Evolutionary conservation across 2,113 vertebrate genomes (phyloP).

Genomic region (Hepsetus odoe): DNA sequence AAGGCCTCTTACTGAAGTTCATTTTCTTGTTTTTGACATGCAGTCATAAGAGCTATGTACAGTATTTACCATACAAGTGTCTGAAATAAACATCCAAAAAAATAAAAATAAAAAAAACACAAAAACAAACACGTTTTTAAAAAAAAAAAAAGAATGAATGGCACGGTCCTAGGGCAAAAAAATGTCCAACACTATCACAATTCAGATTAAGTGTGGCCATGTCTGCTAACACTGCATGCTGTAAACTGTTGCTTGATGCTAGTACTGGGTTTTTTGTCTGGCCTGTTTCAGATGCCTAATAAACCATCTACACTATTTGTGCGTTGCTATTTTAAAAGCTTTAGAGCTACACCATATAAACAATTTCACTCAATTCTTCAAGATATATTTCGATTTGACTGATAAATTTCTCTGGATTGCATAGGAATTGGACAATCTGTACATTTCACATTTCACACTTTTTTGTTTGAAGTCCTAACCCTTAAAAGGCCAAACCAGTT

Average conservation of each 20-base stretch:
- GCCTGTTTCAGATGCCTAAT: constrained; percentile 3
- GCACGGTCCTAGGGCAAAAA: constrained; percentile 30
- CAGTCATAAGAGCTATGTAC: constrained; percentile 72
- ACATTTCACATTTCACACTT: constrained; percentile 31
- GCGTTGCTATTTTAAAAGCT: constrained; percentile 27
- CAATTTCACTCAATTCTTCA: constrained; percentile 26
- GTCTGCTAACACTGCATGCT: constrained; percentile 41
- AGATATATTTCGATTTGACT: constrained; percentile 41
- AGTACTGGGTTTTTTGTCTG: background rate
- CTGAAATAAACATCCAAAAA: constrained; percentile 18
- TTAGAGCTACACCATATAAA: constrained; percentile 27
- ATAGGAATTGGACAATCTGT: constrained; percentile 74
- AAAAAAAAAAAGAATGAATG: constrained; percentile 16
- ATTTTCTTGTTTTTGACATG: constrained; percentile 68
- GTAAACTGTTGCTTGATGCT: constrained; percentile 25
- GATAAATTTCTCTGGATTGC: constrained; percentile 66
- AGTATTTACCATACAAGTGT: constrained; percentile 51
- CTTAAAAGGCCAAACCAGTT: constrained; percentile 20
- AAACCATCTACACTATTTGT: background rate
- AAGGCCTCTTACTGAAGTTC: constrained; percentile 67
- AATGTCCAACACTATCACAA: background rate
- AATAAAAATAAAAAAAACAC: too few relatives aligned
- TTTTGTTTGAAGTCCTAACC: constrained; percentile 17
- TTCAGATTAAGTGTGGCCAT: constrained; percentile 25
- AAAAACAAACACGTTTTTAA: background rate